Evolutionary conservation across 2,113 vertebrate species (phyloP).

Genomic region (Oryzias celebensis): DNA sequence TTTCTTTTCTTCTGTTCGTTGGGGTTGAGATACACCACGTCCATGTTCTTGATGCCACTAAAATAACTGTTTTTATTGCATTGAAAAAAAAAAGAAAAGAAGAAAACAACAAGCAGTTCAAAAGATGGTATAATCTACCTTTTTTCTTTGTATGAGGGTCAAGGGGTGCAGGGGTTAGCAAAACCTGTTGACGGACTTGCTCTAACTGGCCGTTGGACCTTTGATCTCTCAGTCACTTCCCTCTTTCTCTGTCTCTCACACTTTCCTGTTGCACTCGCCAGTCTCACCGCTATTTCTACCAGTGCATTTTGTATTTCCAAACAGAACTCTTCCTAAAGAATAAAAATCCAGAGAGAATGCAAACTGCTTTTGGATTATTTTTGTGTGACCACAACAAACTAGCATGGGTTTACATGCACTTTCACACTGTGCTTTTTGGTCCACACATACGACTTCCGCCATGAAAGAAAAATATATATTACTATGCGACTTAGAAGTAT

Average conservation of each 20-base stretch:
- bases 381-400: too few species aligned
- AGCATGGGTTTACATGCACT: too few species aligned
- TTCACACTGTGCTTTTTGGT: too few species aligned
- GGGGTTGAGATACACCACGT: conserved; percentile 74
- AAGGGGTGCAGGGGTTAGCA: conserved; percentile 52
- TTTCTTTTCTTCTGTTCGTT: conserved; percentile 74
- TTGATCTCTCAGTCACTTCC: conserved; percentile 62
- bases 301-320: conserved; percentile 84
- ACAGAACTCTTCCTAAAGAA: conserved; percentile 83
- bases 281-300: conserved; percentile 78
- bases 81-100: conserved; percentile 36
- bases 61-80: conserved; percentile 68
- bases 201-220: conserved; percentile 64
- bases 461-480: too few species aligned
- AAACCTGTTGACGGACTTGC: conserved; percentile 57
- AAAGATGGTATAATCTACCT: conserved; percentile 69
- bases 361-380: conserved; percentile 33
- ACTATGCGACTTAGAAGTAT: too few species aligned
- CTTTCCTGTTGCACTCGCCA: conserved; percentile 67
- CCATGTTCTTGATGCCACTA: conserved; percentile 73
- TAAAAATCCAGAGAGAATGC: conserved; percentile 84
- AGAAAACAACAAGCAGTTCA: conserved; percentile 66
- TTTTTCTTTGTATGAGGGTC: conserved; percentile 51
- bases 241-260: conserved; percentile 56
- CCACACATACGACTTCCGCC: too few species aligned